Base-by-base conservation (phyloP, 2,797 vertebrate genomes). In the Capromys pilorides region DNA sequence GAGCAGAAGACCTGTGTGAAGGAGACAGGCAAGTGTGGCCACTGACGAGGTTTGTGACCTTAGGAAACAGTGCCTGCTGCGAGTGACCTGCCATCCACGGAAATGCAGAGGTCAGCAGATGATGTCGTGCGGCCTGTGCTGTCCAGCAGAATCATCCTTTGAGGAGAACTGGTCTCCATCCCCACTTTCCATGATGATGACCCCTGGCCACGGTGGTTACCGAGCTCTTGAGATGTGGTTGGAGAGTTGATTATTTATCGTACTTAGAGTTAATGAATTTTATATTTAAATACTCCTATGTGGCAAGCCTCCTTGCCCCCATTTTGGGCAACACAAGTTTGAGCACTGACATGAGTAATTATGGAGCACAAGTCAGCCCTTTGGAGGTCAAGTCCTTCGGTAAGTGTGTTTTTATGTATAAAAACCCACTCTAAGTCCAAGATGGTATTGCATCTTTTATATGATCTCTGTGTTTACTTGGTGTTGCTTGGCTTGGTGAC, bases 401-500 rank as follows among this genome's bases (percentile, higher is more conserved):
- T 67, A 87, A 73, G 57, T 75, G n/a, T 90, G 71, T 66, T 57
- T 78, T 6, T 45, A 82, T 81, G 81, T 71, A 61, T 36, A 31
- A 88, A 45, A 39, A 31, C 11, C 21, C 67, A 2, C 24, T 4
- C 0, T 18, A n/a, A 90, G 62, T 86, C 80, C 26, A 66, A 59
- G 36, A 33, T 80, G 67, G 16, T 71, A 33, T 61, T 67, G 91
- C 18, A 41, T 77, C 10, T 16, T 36, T 13, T 59, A 21, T n/a
- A 7, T 24, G 28, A 79, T 73, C 57, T 89, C 77, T 81, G 9
- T 54, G 45, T 69, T 93, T 87, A n/a, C 81, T 95, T 64, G 12
- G 33, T 88, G 91, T 79, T 86, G 39, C 49, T 82, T 87, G 54
- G 24, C 36, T 36, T 89, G 91, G 54, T 31, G 54, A 93, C 45